These are phyloP conservation scores for Octonoba sinensis DNA, from an alignment of 2,888 invertebrate species.

Conservation along the genomic window DNA sequence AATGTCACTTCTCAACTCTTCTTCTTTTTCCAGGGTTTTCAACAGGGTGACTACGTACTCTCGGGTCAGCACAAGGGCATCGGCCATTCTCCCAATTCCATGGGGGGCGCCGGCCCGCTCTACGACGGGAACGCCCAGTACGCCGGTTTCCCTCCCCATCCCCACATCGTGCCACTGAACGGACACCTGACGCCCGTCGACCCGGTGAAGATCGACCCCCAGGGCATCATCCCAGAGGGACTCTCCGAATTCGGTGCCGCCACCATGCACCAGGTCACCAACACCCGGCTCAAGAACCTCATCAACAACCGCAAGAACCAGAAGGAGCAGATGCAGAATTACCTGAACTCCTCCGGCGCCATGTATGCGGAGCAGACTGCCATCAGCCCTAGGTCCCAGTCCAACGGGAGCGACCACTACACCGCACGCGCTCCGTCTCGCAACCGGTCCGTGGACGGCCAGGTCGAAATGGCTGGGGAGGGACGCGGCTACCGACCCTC, in stretches of 20 bases:
- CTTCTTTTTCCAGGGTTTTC: conserved; percentile 33
- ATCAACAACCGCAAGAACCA: conserved; percentile 65
- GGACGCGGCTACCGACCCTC: conserved; percentile 10
- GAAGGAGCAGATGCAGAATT: conserved; percentile 64
- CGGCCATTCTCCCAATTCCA: conserved; percentile 27
- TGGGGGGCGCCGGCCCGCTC: conserved; percentile 17
- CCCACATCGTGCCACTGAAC: conserved; percentile 51
- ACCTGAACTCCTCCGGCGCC: conserved; percentile 13
- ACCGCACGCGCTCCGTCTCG: conserved; percentile 28
- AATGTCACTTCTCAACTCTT: background rate
- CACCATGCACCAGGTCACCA: conserved; percentile 65
- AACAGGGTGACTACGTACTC: conserved; percentile 40
- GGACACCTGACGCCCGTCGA: conserved; percentile 47
- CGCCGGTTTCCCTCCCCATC: conserved; percentile 45
- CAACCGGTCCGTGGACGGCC: conserved; percentile 19
- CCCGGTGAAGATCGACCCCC: conserved; percentile 24
- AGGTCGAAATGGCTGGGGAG: conserved; percentile 25
- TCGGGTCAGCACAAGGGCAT: conserved; percentile 35
- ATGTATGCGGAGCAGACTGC: conserved; percentile 19
- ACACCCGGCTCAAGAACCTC: conserved; percentile 65
- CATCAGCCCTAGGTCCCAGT: conserved; percentile 26
- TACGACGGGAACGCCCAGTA: conserved; percentile 50
- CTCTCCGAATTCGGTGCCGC: conserved; percentile 35
- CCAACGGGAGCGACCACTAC: conserved; percentile 32
- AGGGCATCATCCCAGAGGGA: conserved; percentile 21